Evolutionary conservation across 2,888 invertebrate species (phyloP).

Genomic region (Tenthredo notha): DNA sequence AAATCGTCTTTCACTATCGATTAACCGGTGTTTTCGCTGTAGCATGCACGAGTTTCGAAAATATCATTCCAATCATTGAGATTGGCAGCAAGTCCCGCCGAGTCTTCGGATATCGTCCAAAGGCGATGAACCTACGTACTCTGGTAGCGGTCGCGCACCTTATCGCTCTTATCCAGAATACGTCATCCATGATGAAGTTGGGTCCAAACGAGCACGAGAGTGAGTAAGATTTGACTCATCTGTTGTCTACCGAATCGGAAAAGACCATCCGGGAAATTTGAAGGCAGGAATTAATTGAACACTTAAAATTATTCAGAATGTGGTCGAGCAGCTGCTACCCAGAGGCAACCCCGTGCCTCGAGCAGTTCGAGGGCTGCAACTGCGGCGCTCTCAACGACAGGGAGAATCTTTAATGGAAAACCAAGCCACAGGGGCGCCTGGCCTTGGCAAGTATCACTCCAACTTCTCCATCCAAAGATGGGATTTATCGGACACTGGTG

Average conservation of each 20-base stretch:
- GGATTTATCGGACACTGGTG: slow-evolving; percentile 97
- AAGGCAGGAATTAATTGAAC: background rate
- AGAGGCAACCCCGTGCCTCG: slow-evolving; percentile 82
- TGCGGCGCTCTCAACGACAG: slow-evolving; percentile 80
- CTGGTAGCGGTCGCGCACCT: slow-evolving; percentile 61
- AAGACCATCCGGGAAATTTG: background rate
- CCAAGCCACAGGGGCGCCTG: slow-evolving; percentile 89
- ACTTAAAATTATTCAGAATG: slow-evolving; percentile 80
- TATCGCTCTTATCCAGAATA: slow-evolving; percentile 60
- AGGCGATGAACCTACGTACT: slow-evolving; percentile 56
- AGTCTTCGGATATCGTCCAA: background rate
- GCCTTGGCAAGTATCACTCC: slow-evolving; percentile 95
- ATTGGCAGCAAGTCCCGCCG: background rate
- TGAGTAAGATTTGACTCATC: slow-evolving; percentile 61
- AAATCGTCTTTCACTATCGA: background rate
- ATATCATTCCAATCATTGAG: background rate
- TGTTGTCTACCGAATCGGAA: background rate
- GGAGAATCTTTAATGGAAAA: slow-evolving; percentile 88
- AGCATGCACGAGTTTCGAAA: background rate
- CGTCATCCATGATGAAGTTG: slow-evolving; percentile 66
- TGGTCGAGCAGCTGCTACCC: slow-evolving; percentile 83
- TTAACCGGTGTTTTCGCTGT: background rate
- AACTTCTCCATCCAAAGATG: slow-evolving; percentile 91
- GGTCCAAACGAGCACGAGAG: slow-evolving; percentile 68
- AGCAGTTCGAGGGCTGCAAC: slow-evolving; percentile 68